Evolutionary conservation across 2,888 invertebrate genomes (phyloP), one percentile per base, ranked within the genome.

Genomic region (Cheilosia scutellata): DNA sequence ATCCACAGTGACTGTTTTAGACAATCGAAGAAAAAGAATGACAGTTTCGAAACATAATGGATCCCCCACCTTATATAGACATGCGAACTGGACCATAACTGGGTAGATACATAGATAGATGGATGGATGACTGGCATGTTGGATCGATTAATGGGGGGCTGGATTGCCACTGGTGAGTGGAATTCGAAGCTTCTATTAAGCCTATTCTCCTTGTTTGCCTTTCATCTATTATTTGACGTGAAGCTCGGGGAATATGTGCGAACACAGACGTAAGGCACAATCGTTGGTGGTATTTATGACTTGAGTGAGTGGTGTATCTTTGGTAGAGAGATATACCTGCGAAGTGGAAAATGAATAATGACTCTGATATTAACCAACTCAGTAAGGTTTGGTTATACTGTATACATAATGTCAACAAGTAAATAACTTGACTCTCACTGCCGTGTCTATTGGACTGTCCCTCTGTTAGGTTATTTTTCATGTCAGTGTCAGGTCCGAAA

Each of bases 41-140:
- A 86, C 86, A 86, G 86, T 86, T 86, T 86, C 82, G 72, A 86
- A 86, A 76, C 76, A 77, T 82, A 86, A 86, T 86, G 71, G 86
- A 86, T 86, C 80, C 71, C 86, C 86, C 86, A 82, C 86, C 86
- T 77, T 86, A 86, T 82, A 77, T 82, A 77, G 86, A 66, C 86
- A 82, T 86, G 51, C 76, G 60, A 86, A 77, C 86, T 86, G 86
- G 82, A 82, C 84, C 82, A 86, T 86, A 86, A 66, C 84, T 86
- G 84, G 82, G 47, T 62, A 76, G 37, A 7, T 47, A 11, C 57
- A 76, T 51, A 51, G 58, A 70, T 57, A 31, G 68, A 75, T 63
- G 33, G 63, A 77, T 57, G 37, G 63, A 58, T 57, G 53, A 42
- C 9, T 53, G 9, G 31, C 51, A 49, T 29, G 68, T 68, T 62